phyloP scores from a whole-genome alignment of 2,113 vertebrate genomes.

The Gallinago media region DNA sequence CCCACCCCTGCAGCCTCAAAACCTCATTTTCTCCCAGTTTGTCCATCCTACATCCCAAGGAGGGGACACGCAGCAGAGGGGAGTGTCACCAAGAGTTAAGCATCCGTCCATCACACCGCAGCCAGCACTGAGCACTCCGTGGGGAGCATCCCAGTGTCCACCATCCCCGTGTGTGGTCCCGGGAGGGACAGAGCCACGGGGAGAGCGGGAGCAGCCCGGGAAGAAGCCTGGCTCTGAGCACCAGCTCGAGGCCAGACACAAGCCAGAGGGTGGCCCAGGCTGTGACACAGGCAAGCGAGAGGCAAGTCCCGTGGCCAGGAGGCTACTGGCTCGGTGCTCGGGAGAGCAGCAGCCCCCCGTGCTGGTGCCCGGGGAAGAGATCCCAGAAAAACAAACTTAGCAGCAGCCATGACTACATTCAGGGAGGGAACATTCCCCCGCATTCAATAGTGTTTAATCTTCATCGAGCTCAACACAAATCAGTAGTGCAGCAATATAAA shows the following conservation, averaged over 20 bases:
- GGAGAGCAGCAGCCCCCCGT: neutral
- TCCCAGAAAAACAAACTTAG: neutral
- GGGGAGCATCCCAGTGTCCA: neutral
- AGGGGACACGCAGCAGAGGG: accelerated
- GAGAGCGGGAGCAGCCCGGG: neutral
- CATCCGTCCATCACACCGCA: accelerated
- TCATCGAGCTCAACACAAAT: constrained; percentile 69
- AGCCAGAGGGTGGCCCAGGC: neutral
- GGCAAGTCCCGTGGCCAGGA: neutral
- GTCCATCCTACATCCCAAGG: accelerated
- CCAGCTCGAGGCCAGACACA: neutral
- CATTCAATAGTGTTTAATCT: constrained; percentile 79
- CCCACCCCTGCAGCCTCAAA: neutral
- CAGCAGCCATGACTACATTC: constrained; percentile 32
- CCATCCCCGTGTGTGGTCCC: neutral
- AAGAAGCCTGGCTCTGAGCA: neutral
- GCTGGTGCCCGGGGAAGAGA: neutral
- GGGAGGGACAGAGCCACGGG: neutral
- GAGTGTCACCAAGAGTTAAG: neutral
- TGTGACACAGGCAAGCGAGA: neutral
- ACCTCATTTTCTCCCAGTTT: neutral
- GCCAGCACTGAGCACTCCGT: accelerated
- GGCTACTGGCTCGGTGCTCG: neutral
- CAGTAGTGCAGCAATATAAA: constrained; percentile 77
- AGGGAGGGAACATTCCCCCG: neutral